These are phyloP conservation scores for Leptatherina wallacei DNA, from an alignment of 2,797 vertebrate species.

Conservation along the genomic window DNA sequence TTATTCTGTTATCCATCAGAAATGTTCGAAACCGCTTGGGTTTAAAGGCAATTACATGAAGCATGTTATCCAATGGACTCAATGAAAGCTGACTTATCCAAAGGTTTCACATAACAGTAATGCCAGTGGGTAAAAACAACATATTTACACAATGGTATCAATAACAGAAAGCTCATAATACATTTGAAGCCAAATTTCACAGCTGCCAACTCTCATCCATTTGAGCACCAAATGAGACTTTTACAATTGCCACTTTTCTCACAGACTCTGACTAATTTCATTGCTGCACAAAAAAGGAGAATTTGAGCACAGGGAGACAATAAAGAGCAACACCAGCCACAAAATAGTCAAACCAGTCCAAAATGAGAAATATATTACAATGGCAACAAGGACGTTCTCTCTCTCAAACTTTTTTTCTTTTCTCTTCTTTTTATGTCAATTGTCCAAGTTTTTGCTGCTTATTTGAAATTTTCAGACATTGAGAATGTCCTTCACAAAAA, in stretches of 20 bases:
- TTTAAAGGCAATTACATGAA: neutral
- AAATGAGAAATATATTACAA: too few species aligned
- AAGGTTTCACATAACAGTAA: neutral
- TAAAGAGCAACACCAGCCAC: too few species aligned
- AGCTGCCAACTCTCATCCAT: neutral
- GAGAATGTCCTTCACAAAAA: neutral
- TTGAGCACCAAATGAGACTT: neutral
- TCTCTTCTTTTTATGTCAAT: neutral
- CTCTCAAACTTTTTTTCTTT: too few species aligned
- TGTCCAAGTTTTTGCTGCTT: neutral
- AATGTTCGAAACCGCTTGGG: neutral
- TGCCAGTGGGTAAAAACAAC: neutral
- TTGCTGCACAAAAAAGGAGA: neutral
- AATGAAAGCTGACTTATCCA: neutral
- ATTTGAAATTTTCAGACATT: neutral
- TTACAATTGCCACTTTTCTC: neutral
- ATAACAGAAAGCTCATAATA: neutral
- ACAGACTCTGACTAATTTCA: neutral
- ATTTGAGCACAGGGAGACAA: too few species aligned
- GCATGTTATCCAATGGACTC: neutral
- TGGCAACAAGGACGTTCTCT: too few species aligned
- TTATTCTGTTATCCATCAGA: neutral
- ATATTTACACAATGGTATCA: neutral
- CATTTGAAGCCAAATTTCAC: neutral
- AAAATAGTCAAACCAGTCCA: too few species aligned